Percentiles rank a stretch among this genome's conserved stretches.
phyloP scores from a whole-genome alignment of 2,888 invertebrate genomes.

The Microctonus aethiopoides region DNA sequence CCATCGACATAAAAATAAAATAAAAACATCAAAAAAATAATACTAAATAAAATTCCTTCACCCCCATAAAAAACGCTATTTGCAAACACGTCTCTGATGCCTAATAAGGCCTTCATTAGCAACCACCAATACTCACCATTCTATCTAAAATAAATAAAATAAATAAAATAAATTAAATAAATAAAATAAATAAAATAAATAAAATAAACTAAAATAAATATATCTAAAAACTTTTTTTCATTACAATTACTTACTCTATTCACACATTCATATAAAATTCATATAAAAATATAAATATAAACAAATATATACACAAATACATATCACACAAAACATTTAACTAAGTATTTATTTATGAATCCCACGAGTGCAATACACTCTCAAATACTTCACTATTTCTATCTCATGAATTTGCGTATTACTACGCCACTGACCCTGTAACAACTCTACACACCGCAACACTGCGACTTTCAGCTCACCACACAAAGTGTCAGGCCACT shows the following conservation, averaged over 20 bases:
- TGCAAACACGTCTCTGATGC: constrained; percentile 50
- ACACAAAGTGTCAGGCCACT: constrained; percentile 60
- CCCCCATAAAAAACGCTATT: constrained; percentile 31
- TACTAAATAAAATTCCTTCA: constrained; percentile 6
- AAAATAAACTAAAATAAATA: no score
- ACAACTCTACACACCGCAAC: constrained; percentile 40
- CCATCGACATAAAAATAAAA: not conserved
- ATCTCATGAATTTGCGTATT: constrained; percentile 15
- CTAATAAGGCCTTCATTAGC: constrained; percentile 65
- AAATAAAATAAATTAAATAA: no score
- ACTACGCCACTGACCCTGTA: constrained; percentile 43
- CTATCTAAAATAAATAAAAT: no score
- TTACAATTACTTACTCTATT: no score
- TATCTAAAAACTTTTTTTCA: no score
- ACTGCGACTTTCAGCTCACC: constrained; percentile 56
- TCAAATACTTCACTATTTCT: not conserved
- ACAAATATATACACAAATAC: not conserved
- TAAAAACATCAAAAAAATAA: constrained; percentile 58
- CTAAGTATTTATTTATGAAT: not conserved
- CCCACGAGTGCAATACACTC: constrained; percentile 5
- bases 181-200: no score
- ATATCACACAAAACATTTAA: no score
- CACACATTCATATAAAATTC: not conserved
- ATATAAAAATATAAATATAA: not conserved
- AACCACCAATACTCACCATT: constrained; percentile 3